Conservation (phyloP, 2,888 invertebrate genomes). For the Andrena chrysosceles region DNA sequence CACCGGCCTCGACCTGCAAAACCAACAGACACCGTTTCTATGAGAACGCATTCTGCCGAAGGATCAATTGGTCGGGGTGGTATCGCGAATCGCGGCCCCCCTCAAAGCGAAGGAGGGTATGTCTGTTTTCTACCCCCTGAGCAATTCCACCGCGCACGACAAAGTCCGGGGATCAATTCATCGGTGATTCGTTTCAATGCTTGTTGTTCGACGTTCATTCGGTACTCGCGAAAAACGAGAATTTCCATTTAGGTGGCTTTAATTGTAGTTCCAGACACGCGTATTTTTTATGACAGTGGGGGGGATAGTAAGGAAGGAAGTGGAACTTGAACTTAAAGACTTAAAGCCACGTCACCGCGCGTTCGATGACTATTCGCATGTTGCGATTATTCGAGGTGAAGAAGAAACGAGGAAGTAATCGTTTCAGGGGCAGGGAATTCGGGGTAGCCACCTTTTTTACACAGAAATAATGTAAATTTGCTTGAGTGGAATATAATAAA, state of each 20-base stretch:
- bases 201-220: background rate
- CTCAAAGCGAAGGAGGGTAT: background rate
- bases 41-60: constrained; percentile 52
- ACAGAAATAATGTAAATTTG: too few relatives aligned
- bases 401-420: background rate
- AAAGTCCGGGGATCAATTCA: background rate
- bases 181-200: background rate
- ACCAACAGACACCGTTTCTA: constrained; percentile 61
- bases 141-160: constrained; percentile 18
- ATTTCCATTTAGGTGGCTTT: too few relatives aligned
- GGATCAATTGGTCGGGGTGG: constrained; percentile 48
- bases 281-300: too few relatives aligned
- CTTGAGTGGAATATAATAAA: too few relatives aligned
- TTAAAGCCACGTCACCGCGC: background rate
- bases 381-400: background rate
- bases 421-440: too few relatives aligned
- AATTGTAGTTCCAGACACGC: too few relatives aligned
- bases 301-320: too few relatives aligned
- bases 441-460: too few relatives aligned
- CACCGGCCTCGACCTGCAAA: constrained; percentile 95
- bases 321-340: too few relatives aligned
- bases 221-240: background rate
- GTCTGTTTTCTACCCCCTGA: constrained; percentile 12
- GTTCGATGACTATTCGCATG: background rate
- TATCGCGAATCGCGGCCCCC: constrained; percentile 32